Evolutionary conservation across 2,113 vertebrate species (phyloP), one percentile per base, ranked within the genome.

Genomic region (Trochalopteron elliotii): DNA sequence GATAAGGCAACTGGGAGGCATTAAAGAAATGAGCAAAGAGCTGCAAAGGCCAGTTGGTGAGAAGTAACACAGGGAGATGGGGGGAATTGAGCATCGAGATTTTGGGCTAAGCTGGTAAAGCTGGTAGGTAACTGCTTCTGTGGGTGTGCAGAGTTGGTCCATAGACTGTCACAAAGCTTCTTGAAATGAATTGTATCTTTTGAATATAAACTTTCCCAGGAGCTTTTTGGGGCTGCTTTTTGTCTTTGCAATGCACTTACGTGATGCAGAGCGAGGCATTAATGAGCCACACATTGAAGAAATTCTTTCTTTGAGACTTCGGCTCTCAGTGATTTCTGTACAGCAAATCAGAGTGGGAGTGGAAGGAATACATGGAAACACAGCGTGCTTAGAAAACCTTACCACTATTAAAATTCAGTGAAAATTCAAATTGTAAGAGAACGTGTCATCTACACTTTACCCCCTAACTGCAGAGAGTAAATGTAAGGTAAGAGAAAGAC

Each of bases 71-170:
- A 31, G 56, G 42, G 42, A 55, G 12, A 3, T 44, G 11, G 77
- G 27, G 30, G n/a, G 5, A 21, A 21, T 11, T 57, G 45, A 67
- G 21, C 27, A 19, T 15, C 0, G 0, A 31, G 15, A 35, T 39
- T 77, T 84, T 77, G 33, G 45, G 31, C 40, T 45, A 53, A 37
- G 2, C 6, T 77, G 35, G 35, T 71, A 31, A 78, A 71, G 6
- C 21, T 81, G 45, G 18, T 75, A 17, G 14, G 4, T 6, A 49
- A 31, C 17, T 52, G 8, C 23, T 45, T 69, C 44, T 56, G 13
- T 35, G 59, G 9, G 25, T 65, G 44, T 61, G 6, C 50, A 47
- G 40, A 70, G 23, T 42, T 57, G 61, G 64, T 37, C 53, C 1
- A 0, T 45, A 13, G 15, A 14, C 27, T 60, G 17, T 39, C 25